A percentile compares a stretch with the other conserved stretches of the same genome.
Evolutionary conservation across 2,888 invertebrate genomes (phyloP).

Genomic region (Leptarthrus brevirostris): DNA sequence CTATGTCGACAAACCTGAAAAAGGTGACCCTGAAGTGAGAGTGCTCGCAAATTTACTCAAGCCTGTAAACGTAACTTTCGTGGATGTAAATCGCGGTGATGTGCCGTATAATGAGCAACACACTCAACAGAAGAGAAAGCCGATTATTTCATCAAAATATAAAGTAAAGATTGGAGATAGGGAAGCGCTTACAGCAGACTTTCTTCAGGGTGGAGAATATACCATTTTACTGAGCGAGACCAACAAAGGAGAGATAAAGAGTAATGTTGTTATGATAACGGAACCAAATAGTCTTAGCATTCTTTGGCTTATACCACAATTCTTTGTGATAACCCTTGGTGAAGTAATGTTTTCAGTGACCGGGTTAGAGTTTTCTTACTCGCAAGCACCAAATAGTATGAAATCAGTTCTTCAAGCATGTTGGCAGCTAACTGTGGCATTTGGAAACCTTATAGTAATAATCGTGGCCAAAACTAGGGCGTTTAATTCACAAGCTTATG

Average conservation of each 20-base stretch:
- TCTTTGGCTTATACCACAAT: conserved; percentile 77
- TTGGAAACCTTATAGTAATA: conserved; percentile 94
- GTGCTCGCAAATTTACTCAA: conserved; percentile 59
- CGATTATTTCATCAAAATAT: conserved; percentile 56
- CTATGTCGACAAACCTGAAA: conserved; percentile 60
- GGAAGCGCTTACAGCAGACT: conserved; percentile 13
- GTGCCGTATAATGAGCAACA: neutral
- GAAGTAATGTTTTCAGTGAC: conserved; percentile 77
- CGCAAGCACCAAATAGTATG: conserved; percentile 81
- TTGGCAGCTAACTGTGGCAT: conserved; percentile 93
- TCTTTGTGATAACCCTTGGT: conserved; percentile 74
- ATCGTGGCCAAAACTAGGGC: conserved; percentile 84
- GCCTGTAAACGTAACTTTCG: conserved; percentile 57
- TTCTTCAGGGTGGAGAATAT: conserved; percentile 65
- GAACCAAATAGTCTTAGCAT: conserved; percentile 71
- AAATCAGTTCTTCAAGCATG: conserved; percentile 92
- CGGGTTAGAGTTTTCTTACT: conserved; percentile 77
- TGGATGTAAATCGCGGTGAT: conserved; percentile 22
- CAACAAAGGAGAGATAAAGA: conserved; percentile 2
- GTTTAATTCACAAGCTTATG: conserved; percentile 82
- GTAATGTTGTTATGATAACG: conserved; percentile 57
- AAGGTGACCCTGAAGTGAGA: conserved; percentile 60
- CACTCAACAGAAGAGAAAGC: neutral
- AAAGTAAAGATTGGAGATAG: conserved; percentile 56
- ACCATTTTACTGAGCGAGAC: conserved; percentile 59